A percentile compares a stretch with the other conserved stretches of the same genome.
These are phyloP conservation scores for Antechinus stuartii DNA, from an alignment of 2,113 vertebrate species.

Conservation along the genomic window DNA sequence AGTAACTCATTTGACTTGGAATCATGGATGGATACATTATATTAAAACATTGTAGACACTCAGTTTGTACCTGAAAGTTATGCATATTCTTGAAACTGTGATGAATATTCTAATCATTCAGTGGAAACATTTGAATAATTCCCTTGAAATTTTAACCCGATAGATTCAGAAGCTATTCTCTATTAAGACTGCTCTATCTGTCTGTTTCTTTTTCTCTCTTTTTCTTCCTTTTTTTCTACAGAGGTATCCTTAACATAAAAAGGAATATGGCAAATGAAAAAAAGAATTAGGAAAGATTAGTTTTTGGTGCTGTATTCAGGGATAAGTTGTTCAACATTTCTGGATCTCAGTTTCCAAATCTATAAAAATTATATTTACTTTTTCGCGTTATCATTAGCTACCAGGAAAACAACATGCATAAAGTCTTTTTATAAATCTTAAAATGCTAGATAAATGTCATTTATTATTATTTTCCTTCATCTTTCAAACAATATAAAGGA, in stretches of 20 bases:
- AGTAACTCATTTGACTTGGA: not conserved
- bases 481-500: not conserved
- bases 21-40: not conserved
- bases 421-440: not conserved
- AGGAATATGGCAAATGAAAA: not conserved
- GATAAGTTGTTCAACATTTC: not conserved
- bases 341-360: not conserved
- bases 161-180: not conserved
- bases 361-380: not conserved
- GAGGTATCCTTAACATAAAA: not conserved
- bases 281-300: not conserved
- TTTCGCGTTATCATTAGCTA: not conserved
- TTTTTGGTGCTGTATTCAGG: not conserved
- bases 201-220: not conserved
- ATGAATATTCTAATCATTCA: not conserved
- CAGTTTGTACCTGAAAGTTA: not conserved
- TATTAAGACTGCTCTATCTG: not conserved
- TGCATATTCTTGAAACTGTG: not conserved
- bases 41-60: not conserved
- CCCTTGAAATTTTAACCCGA: not conserved
- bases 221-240: not conserved
- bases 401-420: not conserved
- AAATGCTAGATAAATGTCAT: not conserved
- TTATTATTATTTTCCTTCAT: not conserved
- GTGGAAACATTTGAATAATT: not conserved